These are phyloP conservation scores for Pampusana beccarii DNA, from an alignment of 2,113 vertebrate species.

Conservation along the genomic window DNA sequence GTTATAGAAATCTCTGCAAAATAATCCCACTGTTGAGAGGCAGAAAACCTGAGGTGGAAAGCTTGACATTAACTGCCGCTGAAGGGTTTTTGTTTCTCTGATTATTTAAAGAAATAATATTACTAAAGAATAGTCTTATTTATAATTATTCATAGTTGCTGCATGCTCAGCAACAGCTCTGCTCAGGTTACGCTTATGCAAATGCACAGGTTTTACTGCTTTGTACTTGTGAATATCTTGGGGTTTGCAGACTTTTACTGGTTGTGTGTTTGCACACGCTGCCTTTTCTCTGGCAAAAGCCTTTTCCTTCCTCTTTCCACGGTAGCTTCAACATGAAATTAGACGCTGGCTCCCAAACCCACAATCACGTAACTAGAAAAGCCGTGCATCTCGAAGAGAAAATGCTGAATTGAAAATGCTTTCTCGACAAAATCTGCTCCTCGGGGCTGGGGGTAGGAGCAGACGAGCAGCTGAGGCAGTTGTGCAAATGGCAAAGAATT, in stretches of 20 bases:
- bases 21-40: not conserved
- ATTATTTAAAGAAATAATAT: not conserved
- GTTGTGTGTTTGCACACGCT: not conserved
- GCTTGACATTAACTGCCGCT: not conserved
- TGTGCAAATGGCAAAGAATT: not conserved
- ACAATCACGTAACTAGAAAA: not conserved
- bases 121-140: not conserved
- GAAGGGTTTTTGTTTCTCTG: not conserved
- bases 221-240: not conserved
- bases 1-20: not conserved
- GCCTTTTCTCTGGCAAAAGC: not conserved
- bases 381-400: not conserved
- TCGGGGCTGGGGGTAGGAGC: not conserved
- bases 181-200: not conserved
- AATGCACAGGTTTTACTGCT: not conserved
- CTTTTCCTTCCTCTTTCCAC: slow-evolving; percentile 60
- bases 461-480: not conserved
- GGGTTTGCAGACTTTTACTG: not conserved
- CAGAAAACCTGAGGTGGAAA: not conserved
- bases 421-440: not conserved
- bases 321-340: not conserved
- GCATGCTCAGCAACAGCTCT: not conserved
- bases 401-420: slow-evolving; percentile 5
- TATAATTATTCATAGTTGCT: not conserved
- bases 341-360: not conserved